Base-by-base conservation (phyloP, 35 echinoderm and acorn worm species). In the Anneissia japonica region DNA sequence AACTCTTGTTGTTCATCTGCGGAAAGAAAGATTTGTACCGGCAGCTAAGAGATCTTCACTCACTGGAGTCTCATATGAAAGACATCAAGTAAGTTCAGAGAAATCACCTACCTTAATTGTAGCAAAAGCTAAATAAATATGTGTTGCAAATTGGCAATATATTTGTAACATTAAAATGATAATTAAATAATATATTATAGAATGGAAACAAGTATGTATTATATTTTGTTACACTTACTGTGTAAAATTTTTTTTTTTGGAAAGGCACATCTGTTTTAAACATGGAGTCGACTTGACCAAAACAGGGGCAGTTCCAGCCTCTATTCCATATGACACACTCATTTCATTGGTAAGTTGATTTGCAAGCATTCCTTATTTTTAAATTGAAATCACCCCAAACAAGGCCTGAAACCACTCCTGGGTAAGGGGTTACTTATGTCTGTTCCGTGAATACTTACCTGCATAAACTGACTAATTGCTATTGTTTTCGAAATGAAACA, bases 1-100 rank as follows among this genome's bases (percentile, higher is more conserved):
- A 99, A 55, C 90, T 99, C 0, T 90, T 99, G 0, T 90, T 99
- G 72, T 99, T 99, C 87, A 99, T 94, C 77, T 99, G 92, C 80
- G 96, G 96, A 13, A 89, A 92, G 19, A 99, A 99, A 76, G 96
- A 99, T 39, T 94, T 94, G 38, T 94, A 94, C 43, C 82, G 92
- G 29, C 90, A 91, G n/a, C 86, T 99, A 14, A 64, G 96, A 76
- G 96, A 99, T 83, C 89, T 99, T 1, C 96, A 97, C 46, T 88
- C 96, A 21, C 83, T 94, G 80, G 92, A 99, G 34, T 94, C 92
- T 0, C 96, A 99, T 36, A 90, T 99, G 46, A 91, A 90, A 81
- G 96, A 97, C 81, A 94, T 99, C 85, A 94, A 93, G 89, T 90
- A 85, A 78, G 88, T 74, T 16, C 1, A 26, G 51, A n/a, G 9